A percentile compares a stretch with the other conserved stretches of the same genome.
phyloP scores from a whole-genome alignment of 2,888 invertebrate genomes.

The Dasypogon diadema region DNA sequence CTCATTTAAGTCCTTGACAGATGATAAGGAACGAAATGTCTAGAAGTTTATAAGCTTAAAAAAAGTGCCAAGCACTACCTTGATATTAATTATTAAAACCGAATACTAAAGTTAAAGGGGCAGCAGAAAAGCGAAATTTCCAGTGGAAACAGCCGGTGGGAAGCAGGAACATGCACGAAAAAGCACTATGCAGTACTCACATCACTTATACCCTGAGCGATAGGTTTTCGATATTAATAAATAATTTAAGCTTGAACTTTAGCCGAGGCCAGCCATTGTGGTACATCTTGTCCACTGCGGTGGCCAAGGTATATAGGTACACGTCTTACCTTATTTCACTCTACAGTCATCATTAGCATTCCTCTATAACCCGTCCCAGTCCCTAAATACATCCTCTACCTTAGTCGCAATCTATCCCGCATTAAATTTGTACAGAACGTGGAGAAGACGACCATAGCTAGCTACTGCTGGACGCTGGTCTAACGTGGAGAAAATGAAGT shows the following conservation, averaged over 20 bases:
- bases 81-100: background rate
- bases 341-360: constrained; percentile 55
- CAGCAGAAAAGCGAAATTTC: background rate
- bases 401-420: constrained; percentile 50
- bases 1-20: background rate
- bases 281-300: constrained; percentile 54
- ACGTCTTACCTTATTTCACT: constrained; percentile 53
- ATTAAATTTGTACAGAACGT: constrained; percentile 54
- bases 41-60: background rate
- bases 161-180: no score
- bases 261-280: constrained; percentile 52
- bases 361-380: constrained; percentile 26
- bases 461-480: constrained; percentile 51
- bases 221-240: constrained; percentile 57
- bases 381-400: constrained; percentile 37
- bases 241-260: constrained; percentile 56
- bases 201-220: constrained; percentile 51
- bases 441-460: constrained; percentile 52
- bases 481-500: constrained; percentile 45
- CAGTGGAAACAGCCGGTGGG: background rate
- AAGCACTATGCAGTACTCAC: background rate
- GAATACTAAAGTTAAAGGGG: background rate
- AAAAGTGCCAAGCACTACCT: background rate
- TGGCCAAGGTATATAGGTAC: constrained; percentile 32
- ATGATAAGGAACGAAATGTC: background rate